Percentiles rank a stretch among this genome's conserved stretches.
Conservation (phyloP, 2,888 invertebrate genomes). For the Baronia brevicornis region DNA sequence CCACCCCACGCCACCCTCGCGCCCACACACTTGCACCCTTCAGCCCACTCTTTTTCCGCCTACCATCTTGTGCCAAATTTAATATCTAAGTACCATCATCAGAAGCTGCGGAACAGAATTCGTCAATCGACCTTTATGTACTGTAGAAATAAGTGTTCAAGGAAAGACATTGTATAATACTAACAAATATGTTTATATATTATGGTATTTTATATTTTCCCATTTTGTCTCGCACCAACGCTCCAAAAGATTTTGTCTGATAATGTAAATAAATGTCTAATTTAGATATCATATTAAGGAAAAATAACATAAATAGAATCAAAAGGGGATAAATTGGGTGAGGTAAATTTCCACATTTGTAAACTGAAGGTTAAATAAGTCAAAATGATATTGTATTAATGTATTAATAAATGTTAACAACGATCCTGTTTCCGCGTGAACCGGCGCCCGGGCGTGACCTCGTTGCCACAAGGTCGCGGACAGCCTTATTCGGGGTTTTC, state of each 20-base stretch:
- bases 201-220: too few species aligned
- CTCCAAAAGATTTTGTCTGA: too few species aligned
- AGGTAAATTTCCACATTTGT: not conserved
- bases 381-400: constrained; percentile 19
- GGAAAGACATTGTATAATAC: too few species aligned
- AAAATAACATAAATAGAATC: too few species aligned
- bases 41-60: constrained; percentile 36
- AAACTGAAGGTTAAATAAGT: constrained; percentile 17
- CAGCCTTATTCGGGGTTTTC: constrained; percentile 49
- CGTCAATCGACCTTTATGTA: too few species aligned
- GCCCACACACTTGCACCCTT: constrained; percentile 37
- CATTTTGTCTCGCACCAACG: too few species aligned
- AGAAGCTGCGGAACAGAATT: too few species aligned
- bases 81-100: constrained; percentile 42
- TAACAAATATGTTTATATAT: too few species aligned
- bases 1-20: constrained; percentile 21
- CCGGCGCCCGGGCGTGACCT: constrained; percentile 42
- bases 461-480: constrained; percentile 45
- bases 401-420: constrained; percentile 22
- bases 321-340: too few species aligned
- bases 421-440: constrained; percentile 42
- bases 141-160: too few species aligned
- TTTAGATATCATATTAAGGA: too few species aligned
- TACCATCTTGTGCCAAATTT: constrained; percentile 62
- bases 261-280: too few species aligned